Evolutionary conservation across 1,140 invertebrate genomes (phyloP), one percentile per base, ranked within the genome.

Genomic region (Bombus impatiens): DNA sequence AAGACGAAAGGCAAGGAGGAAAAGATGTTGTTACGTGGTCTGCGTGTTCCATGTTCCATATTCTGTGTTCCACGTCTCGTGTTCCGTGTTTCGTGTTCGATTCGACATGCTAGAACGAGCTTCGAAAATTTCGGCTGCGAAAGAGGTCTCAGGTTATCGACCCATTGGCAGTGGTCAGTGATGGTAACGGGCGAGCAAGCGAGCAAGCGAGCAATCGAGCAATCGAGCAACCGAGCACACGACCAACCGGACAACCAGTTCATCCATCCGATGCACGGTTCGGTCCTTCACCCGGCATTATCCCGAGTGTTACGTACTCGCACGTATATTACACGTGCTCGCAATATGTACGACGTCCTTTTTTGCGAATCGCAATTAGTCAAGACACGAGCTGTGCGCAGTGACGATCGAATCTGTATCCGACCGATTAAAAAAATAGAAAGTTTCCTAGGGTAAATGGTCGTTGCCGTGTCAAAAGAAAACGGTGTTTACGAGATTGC

Each of bases 141-240:
- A 91, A 85, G 92, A 91, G 88, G 87, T 87, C 62, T 72, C 59
- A 62, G 93, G 93, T 95, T 93, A 91, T 72, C 92, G 94, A 94
- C 93, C 93, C 92, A 89, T 95, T 95, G 94, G 91, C 90, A 91
- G 92, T 95, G 95, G 94, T 95, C 94, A 95, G 94, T 95, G 93
- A 95, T 90, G 93, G 92, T 94, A 94, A 94, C 93, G 94, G 93
- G 92, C 93, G 89, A 85, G 68, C 89, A 84, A 89, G 42, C 86
- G 74, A 86, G 65, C 87, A 77, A 80, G 9, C 59, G 67, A 94
- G 93, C 93, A 94, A 92, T 89, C 92, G 89, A 84, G 65, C 88
- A 79, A 88, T 42, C 86, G 72, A 88, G 59, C 88, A 77, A 78
- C 40, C 87, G 75, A 72, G 84, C 74, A 82, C 57, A 42, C 65